A percentile compares a stretch with the other conserved stretches of the same genome.
Evolutionary conservation across 2,797 vertebrate species (phyloP).

Genomic region (Halcyon badia): DNA sequence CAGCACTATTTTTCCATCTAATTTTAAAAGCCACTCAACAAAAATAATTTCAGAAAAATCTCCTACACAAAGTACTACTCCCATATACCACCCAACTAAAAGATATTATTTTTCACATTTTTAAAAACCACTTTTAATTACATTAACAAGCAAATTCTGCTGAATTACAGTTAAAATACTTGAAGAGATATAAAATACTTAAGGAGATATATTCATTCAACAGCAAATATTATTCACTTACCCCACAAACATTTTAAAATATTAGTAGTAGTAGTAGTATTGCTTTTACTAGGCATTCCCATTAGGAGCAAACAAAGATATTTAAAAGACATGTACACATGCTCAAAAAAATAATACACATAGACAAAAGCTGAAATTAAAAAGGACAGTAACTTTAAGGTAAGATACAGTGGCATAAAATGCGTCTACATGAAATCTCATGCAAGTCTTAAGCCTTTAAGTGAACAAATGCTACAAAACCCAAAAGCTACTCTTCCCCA

Average conservation of each 20-base stretch:
- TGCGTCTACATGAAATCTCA: background rate
- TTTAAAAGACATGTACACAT: background rate
- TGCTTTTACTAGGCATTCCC: background rate
- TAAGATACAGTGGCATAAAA: conserved; percentile 12
- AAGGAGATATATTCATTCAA: background rate
- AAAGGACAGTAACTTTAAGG: background rate
- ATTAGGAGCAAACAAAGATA: background rate
- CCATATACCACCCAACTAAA: background rate
- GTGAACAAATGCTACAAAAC: background rate
- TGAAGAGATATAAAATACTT: no score
- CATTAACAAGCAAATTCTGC: background rate
- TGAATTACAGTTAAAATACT: background rate
- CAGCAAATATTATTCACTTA: conserved; percentile 33
- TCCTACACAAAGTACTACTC: background rate
- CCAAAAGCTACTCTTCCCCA: background rate
- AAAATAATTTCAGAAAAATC: background rate
- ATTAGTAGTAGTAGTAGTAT: background rate
- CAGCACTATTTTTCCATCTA: background rate
- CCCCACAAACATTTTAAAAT: conserved; percentile 34
- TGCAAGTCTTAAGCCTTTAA: background rate
- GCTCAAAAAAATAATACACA: conserved; percentile 24
- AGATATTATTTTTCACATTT: background rate
- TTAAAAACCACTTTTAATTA: background rate
- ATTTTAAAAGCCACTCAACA: background rate
- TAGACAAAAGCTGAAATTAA: background rate